A percentile compares a stretch with the other conserved stretches of the same genome.
Evolutionary conservation across 2,797 vertebrate genomes (phyloP).

Genomic region (Antennarius maculatus): DNA sequence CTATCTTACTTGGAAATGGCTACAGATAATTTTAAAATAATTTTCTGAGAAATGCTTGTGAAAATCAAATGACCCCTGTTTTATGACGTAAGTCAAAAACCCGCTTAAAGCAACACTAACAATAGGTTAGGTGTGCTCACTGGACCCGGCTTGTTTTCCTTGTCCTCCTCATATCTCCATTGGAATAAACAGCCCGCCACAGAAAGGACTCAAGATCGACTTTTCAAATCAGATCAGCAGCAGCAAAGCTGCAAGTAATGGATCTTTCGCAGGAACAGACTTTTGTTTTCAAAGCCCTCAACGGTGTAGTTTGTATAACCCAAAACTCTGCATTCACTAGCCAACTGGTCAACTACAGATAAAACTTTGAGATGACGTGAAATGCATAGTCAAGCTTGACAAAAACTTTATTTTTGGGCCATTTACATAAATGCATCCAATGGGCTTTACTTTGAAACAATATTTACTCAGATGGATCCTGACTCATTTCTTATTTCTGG

Average conservation of each 20-base stretch:
- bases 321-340: constrained; percentile 19
- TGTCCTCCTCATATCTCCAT: constrained; percentile 37
- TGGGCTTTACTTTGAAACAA: constrained; percentile 11
- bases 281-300: constrained; percentile 37
- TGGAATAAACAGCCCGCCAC: constrained; percentile 24
- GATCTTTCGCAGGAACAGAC: constrained; percentile 20
- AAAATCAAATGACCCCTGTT: constrained; percentile 31
- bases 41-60: constrained; percentile 21
- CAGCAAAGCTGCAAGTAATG: constrained; percentile 17
- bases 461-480: constrained; percentile 1
- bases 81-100: constrained; percentile 10
- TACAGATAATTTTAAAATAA: constrained; percentile 35
- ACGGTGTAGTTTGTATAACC: constrained; percentile 21
- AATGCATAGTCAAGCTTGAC: background rate
- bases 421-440: constrained; percentile 1
- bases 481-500: background rate
- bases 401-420: constrained; percentile 10
- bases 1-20: constrained; percentile 35
- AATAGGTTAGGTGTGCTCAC: constrained; percentile 29
- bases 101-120: background rate
- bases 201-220: constrained; percentile 26
- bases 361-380: constrained; percentile 23
- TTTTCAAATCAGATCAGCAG: constrained; percentile 35
- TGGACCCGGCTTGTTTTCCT: constrained; percentile 52
- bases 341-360: constrained; percentile 18